Evolutionary conservation across 1,140 invertebrate species (phyloP), one percentile per base, ranked within the genome.

Genomic region (Steinernema feltiae): DNA sequence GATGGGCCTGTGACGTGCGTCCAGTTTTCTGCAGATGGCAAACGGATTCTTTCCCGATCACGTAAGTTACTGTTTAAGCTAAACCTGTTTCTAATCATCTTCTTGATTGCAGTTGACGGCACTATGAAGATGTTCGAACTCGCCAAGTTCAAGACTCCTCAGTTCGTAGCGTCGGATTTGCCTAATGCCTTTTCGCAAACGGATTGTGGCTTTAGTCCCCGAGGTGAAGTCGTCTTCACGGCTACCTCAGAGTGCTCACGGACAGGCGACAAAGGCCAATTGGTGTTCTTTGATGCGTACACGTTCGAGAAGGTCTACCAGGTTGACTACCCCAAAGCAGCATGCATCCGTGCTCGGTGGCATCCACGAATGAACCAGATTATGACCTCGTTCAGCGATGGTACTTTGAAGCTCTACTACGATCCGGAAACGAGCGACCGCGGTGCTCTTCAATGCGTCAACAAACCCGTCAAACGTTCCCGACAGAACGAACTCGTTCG

Each of bases 351-450:
- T 84, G 91, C 91, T 1, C 85, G 93, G 0, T 99, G 97, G 97
- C 97, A 99, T 88, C 93, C 96, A 0, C 94, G 94, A 87, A 87
- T 99, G 0, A 98, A 98, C 87, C 97, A 99, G 85, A 92, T 99
- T 76, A 93, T 98, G 76, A 91, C 95, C 12, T 93, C 94, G 0
- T 93, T 92, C 83, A 94, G 93, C 1, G 93, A 97, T 88, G 97
- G 97, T 0, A 89, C 90, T 0, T 91, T 96, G 0, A 94, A 94
- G 83, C 91, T 94, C 69, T 95, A 91, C 82, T 99, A 97, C 82
- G 94, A 97, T 87, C 90, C 92, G 0, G 90, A 92, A 73, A 89
- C 90, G 70, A 95, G 93, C 87, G 88, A 93, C 41, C 89, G 95
- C 46, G 96, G 96, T 0, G 96, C 95, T 0, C 93, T 94, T 84